A percentile compares a stretch with the other conserved stretches of the same genome.
Conservation (phyloP, 1,140 invertebrate species). For the Polypedilum pembai region DNA sequence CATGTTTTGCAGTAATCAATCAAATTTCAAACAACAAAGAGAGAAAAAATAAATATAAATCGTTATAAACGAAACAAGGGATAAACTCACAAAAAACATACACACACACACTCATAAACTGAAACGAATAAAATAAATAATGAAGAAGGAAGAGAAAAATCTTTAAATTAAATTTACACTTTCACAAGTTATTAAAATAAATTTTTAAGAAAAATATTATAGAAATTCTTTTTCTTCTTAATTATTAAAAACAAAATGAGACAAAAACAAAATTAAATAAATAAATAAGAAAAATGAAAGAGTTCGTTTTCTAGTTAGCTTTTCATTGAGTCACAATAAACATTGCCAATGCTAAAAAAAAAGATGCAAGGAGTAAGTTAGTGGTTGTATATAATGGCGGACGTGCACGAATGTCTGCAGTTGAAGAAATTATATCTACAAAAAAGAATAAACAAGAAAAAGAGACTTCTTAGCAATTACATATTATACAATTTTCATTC, state of each 20-base stretch:
- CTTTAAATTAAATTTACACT: conserved; percentile 14
- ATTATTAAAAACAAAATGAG: not conserved
- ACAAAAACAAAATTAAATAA: conserved; percentile 1
- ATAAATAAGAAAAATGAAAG: conserved; percentile 13
- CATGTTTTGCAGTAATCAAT: conserved; percentile 15
- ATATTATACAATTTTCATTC: not conserved
- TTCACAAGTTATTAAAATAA: conserved; percentile 11
- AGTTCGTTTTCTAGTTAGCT: conserved; percentile 17
- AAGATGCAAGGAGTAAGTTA: not conserved
- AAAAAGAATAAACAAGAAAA: not conserved
- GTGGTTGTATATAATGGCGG: not conserved
- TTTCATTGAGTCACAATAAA: not conserved
- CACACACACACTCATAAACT: not conserved
- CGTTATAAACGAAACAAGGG: not conserved
- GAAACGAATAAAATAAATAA: not conserved
- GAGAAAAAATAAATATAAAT: conserved; percentile 6
- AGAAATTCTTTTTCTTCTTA: conserved; percentile 19
- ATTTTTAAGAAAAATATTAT: conserved; percentile 9
- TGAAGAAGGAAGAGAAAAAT: not conserved
- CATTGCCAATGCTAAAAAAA: not conserved
- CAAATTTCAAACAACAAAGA: conserved; percentile 1
- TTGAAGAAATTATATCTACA: not conserved
- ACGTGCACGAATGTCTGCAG: conserved; percentile 9
- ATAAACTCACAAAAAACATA: not conserved
- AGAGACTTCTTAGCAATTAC: conserved; percentile 12